phyloP scores from a whole-genome alignment of 2,797 vertebrate species.

The Oryzias dopingdopingensis region DNA sequence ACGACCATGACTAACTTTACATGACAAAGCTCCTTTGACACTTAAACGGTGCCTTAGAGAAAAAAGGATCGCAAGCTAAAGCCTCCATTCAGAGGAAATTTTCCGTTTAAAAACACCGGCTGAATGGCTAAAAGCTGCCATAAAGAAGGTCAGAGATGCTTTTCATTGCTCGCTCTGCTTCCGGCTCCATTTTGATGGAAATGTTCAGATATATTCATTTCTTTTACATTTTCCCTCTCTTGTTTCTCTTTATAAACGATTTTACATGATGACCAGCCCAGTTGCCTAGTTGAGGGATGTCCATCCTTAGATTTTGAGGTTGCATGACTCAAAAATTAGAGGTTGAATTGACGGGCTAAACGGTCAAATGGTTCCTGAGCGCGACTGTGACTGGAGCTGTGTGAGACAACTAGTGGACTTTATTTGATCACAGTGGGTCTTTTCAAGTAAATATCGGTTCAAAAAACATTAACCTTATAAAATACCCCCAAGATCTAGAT shows the following conservation, averaged over 20 bases:
- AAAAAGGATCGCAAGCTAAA: conserved; percentile 8
- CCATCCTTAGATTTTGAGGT: too few relatives aligned
- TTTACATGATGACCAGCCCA: conserved; percentile 4
- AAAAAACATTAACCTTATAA: too few relatives aligned
- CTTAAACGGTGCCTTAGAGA: conserved; percentile 6
- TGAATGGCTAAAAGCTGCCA: conserved; percentile 3
- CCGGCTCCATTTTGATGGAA: not conserved
- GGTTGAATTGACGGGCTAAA: too few relatives aligned
- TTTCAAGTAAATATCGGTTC: too few relatives aligned
- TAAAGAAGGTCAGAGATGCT: conserved; percentile 4
- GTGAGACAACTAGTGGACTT: too few relatives aligned
- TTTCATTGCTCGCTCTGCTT: too few relatives aligned
- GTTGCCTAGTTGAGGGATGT: too few relatives aligned
- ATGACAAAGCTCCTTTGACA: conserved; percentile 4
- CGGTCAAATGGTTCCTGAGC: too few relatives aligned
- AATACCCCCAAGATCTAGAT: too few relatives aligned
- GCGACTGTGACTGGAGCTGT: too few relatives aligned
- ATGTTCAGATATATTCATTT: not conserved
- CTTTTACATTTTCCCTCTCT: not conserved
- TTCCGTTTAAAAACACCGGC: conserved; percentile 4
- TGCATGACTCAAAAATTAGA: too few relatives aligned
- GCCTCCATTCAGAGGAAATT: conserved; percentile 9
- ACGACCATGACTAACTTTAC: conserved; percentile 3
- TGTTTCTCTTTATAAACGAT: not conserved
- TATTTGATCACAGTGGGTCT: too few relatives aligned